Percentiles rank a stretch among this genome's conserved stretches.
Conservation (phyloP, 2,888 invertebrate genomes). For the Coelinius sp. region DNA sequence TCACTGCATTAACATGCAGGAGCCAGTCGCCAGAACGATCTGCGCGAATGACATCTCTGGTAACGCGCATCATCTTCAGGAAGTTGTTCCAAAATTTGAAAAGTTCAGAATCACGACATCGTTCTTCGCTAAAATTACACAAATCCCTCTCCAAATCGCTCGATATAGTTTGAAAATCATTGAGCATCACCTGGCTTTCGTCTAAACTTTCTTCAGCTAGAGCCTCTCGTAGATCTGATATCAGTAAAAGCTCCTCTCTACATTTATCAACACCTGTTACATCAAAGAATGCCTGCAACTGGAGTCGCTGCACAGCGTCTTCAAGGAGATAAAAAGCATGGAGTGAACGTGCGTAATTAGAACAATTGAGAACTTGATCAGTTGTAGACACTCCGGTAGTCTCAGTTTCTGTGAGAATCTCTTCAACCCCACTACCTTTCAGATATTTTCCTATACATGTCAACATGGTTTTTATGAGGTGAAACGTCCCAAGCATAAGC, state of each 20-base stretch:
- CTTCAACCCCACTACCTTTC: constrained; percentile 29
- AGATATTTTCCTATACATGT: constrained; percentile 38
- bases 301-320: constrained; percentile 25
- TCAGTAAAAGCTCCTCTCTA: background rate
- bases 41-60: constrained; percentile 30
- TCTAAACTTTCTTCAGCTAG: background rate
- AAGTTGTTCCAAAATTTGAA: constrained; percentile 37
- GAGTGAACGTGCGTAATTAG: constrained; percentile 28
- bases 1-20: background rate
- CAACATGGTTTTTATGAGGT: constrained; percentile 25
- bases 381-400: constrained; percentile 7
- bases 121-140: constrained; percentile 6
- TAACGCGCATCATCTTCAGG: constrained; percentile 28
- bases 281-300: constrained; percentile 1
- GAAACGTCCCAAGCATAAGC: constrained; percentile 37
- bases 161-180: background rate
- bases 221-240: constrained; percentile 3
- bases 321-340: constrained; percentile 31
- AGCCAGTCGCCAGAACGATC: constrained; percentile 36
- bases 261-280: background rate
- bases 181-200: background rate
- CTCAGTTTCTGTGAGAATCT: constrained; percentile 32
- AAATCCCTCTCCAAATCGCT: background rate
- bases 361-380: constrained; percentile 31
- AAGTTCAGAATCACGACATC: constrained; percentile 28